Evolutionary conservation across 2,797 vertebrate genomes (phyloP).

Genomic region (Alfaro cultratus): DNA sequence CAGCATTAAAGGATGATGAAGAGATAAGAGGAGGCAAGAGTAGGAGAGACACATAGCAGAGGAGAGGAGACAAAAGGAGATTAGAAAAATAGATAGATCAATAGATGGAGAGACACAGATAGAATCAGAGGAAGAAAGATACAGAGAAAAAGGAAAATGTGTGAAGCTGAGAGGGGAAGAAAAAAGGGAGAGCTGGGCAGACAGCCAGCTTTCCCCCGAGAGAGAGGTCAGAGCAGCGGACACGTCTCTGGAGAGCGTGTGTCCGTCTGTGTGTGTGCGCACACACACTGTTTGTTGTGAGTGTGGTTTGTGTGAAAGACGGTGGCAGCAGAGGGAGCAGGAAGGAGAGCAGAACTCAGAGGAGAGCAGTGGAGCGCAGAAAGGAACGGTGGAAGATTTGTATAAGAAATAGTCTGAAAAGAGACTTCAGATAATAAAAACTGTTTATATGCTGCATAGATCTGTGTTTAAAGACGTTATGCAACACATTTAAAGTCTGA

Average conservation of each 20-base stretch:
- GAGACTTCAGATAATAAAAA: slow-evolving; percentile 61
- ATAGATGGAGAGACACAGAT: slow-evolving; percentile 63
- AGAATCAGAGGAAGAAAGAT: slow-evolving; percentile 47
- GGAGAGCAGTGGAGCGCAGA: slow-evolving; percentile 59
- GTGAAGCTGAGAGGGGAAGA: slow-evolving; percentile 46
- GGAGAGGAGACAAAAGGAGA: slow-evolving; percentile 63
- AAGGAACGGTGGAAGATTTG: slow-evolving; percentile 57
- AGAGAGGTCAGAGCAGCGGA: slow-evolving; percentile 77
- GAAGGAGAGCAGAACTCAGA: slow-evolving; percentile 66
- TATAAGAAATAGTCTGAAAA: slow-evolving; percentile 60
- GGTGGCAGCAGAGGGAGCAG: slow-evolving; percentile 50
- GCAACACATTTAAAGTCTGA: neutral
- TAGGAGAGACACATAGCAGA: slow-evolving; percentile 57
- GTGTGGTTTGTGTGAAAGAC: slow-evolving; percentile 41
- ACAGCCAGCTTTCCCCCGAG: slow-evolving; percentile 70
- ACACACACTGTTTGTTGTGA: slow-evolving; percentile 19
- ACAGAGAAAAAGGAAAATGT: slow-evolving; percentile 52
- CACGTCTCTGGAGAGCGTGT: slow-evolving; percentile 68
- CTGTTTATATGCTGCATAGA: slow-evolving; percentile 35
- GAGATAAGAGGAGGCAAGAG: slow-evolving; percentile 65
- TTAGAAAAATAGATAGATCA: slow-evolving; percentile 69
- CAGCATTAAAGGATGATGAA: slow-evolving; percentile 56
- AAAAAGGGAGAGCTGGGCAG: slow-evolving; percentile 58
- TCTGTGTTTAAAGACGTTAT: neutral
- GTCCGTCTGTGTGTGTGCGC: slow-evolving; percentile 23